Evolutionary conservation across 2,797 vertebrate genomes (phyloP), one percentile per base, ranked within the genome.

Genomic region (Alauda arvensis): DNA sequence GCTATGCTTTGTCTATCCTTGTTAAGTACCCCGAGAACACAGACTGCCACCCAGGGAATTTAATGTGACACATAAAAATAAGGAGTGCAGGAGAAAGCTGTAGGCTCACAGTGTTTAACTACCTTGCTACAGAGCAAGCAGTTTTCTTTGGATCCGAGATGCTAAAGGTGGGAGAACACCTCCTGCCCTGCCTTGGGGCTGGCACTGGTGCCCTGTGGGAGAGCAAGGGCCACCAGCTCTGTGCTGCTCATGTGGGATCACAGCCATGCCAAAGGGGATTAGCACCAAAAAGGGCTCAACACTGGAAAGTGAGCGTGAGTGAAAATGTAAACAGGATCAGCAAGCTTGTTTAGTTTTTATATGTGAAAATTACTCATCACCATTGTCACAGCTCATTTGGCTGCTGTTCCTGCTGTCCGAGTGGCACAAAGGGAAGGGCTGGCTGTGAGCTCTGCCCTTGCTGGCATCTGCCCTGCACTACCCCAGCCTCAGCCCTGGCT

Each of bases 11-110:
- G 82, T 95, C 91, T 93, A 12, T 83, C 78, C 80, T 72, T 63
- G 83, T 93, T 92, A 94, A 91, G 75, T n/a, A 51, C 83, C 76
- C 77, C 37, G 87, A 71, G 82, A 90, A 60, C 56, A 55, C 3
- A 0, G 83, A 83, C 82, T 87, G 86, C 84, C 93, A 83, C 82
- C 8, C 3, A 43, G 88, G 88, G 93, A 93, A 92, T 92, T 88
- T 37, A 76, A 87, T 39, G 56, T 90, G 91, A 94, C 92, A 88
- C 78, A 33, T 55, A 45, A 87, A 85, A 91, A 90, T 63, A 76
- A 80, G 85, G 62, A 88, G 86, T 9, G 55, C 33, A 42, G 49
- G 34, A 31, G 57, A 51, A 80, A 87, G 81, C 87, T 81, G n/a
- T 18, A 39, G 66, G 67, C 79, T 84, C 81, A 12, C 26, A 33